Evolutionary conservation across 1,140 invertebrate species (phyloP), one percentile per base, ranked within the genome.

Genomic region (Anoplolepis gracilipes): DNA sequence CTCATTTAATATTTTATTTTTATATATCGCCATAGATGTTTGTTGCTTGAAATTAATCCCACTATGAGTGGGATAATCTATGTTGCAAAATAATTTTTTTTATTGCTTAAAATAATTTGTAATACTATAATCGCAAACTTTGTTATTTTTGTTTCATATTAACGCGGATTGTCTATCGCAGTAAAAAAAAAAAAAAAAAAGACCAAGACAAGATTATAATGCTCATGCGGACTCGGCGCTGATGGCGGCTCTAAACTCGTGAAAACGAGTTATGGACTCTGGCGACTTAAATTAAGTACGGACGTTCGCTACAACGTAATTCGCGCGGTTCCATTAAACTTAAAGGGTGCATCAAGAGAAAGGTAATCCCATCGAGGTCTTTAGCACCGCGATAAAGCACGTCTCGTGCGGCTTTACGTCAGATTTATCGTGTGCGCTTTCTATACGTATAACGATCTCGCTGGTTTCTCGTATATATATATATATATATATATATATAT

Each of bases 301-400:
- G 13, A 67, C 28, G 16, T 55, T 67, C 19, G 30, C 30, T 25
- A 36, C 46, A 10, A 49, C 25, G 62, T 42, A 55, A 69, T 69
- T 69, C 64, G 46, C 33, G 49, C 46, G 49, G 22, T 46, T 79
- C 65, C 46, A 39, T 79, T 55, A 79, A 77, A 46, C 36, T n/a
- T 77, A 64, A 79, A 69, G 49, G 77, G 62, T 46, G 6, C 46
- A 69, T 79, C 64, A 39, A 13, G 64, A 79, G 64, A 79, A 69
- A 69, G 64, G 62, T 30, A 69, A 64, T 39, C 30, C 30, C 57
- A 33, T 69, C 64, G 25, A 30, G 64, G 49, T 59, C 49, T 79
- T 69, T 79, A 79, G 49, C 65, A 55, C 16, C 16, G 77, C 49
- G 55, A 79, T 79, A 69, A 79, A 79, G 70, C 79, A 53, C 59